These are phyloP conservation scores for Rhagoletis zephyria DNA, from an alignment of 1,140 invertebrate genomes.

Conservation along the genomic window DNA sequence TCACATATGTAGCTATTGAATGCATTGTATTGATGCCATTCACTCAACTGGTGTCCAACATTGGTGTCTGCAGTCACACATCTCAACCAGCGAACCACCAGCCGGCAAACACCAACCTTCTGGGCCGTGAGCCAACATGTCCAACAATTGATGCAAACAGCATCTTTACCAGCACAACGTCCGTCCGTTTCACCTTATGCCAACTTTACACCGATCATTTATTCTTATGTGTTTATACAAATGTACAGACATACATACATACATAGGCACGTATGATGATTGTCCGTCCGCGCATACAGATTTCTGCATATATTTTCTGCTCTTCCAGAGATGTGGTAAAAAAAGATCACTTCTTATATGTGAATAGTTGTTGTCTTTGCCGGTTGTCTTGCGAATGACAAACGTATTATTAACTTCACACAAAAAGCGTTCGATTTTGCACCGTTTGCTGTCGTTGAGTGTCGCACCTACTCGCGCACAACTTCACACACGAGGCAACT, in stretches of 20 bases:
- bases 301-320: constrained; percentile 69
- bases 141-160: constrained; percentile 33
- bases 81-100: constrained; percentile 27
- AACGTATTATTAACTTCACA: constrained; percentile 74
- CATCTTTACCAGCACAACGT: constrained; percentile 20
- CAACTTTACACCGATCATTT: constrained; percentile 42
- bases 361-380: neutral
- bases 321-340: neutral
- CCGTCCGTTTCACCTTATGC: constrained; percentile 7
- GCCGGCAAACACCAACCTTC: neutral
- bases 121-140: neutral
- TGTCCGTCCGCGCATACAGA: constrained; percentile 59
- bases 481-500: neutral
- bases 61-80: constrained; percentile 45
- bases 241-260: neutral
- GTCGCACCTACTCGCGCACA: constrained; percentile 55
- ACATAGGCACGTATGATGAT: neutral
- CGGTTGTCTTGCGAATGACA: constrained; percentile 61
- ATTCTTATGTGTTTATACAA: constrained; percentile 26
- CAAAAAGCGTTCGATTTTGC: constrained; percentile 73
- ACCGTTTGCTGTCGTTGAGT: constrained; percentile 70
- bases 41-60: constrained; percentile 38
- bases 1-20: neutral
- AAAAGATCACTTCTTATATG: constrained; percentile 7
- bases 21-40: constrained; percentile 41